Evolutionary conservation across 2,797 vertebrate genomes (phyloP).

Genomic region (Salmo trutta): DNA sequence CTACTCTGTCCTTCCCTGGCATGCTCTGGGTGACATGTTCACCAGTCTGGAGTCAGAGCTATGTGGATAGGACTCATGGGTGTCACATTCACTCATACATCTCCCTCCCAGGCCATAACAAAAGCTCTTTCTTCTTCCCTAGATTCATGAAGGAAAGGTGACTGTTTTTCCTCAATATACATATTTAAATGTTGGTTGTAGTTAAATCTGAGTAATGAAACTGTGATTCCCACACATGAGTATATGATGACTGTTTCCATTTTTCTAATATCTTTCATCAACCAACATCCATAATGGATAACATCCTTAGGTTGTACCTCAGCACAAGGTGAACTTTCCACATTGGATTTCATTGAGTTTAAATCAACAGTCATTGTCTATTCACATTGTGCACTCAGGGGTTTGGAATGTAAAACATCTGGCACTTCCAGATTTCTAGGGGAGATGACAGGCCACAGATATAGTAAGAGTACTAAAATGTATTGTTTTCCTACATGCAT

Average conservation of each 20-base stretch:
- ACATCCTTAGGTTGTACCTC: neutral
- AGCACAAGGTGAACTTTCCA: neutral
- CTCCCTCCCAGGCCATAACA: neutral
- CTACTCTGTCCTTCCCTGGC: neutral
- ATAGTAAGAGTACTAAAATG: slow-evolving; percentile 25
- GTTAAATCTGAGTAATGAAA: neutral
- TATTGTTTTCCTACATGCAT: slow-evolving; percentile 14
- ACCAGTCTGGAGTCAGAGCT: neutral
- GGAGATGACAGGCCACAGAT: slow-evolving; percentile 23
- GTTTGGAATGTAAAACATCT: slow-evolving; percentile 49
- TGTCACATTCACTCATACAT: neutral
- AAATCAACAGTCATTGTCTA: slow-evolving; percentile 5
- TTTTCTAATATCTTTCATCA: neutral
- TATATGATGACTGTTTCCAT: neutral
- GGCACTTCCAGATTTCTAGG: slow-evolving; percentile 49
- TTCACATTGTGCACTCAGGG: slow-evolving; percentile 14
- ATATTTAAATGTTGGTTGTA: neutral
- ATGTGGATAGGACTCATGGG: neutral
- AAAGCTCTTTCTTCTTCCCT: too few relatives aligned
- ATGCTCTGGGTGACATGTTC: neutral
- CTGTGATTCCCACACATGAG: neutral
- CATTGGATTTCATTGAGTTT: slow-evolving; percentile 8
- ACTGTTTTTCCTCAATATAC: neutral
- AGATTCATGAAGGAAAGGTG: too few relatives aligned
- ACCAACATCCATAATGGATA: too few relatives aligned